Percentiles rank a stretch among this genome's conserved stretches.
Conservation (phyloP, 1,140 invertebrate genomes). For the Tetramorium parvispinum region DNA sequence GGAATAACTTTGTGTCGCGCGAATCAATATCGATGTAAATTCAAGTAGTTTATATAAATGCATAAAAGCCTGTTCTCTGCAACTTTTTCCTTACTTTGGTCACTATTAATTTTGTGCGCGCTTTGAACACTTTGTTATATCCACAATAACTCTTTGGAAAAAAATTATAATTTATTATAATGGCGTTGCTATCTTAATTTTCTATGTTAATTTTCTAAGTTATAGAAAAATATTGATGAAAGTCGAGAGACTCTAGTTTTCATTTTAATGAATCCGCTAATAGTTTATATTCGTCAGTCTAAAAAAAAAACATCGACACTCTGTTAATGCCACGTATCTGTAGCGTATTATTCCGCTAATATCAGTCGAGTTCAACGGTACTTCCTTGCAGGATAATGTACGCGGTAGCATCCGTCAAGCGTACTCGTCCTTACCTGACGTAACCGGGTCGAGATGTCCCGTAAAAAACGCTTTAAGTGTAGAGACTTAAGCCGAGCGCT, state of each 20-base stretch:
- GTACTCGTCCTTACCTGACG: slow-evolving; percentile 56
- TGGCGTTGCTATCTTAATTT: too few relatives aligned
- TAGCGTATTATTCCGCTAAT: slow-evolving; percentile 25
- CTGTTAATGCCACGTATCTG: slow-evolving; percentile 16
- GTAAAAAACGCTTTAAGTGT: slow-evolving; percentile 18
- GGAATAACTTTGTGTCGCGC: not conserved
- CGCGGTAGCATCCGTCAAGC: slow-evolving; percentile 59
- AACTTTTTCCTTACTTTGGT: not conserved
- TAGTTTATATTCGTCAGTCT: not conserved
- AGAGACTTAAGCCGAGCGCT: slow-evolving; percentile 15
- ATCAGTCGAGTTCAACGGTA: slow-evolving; percentile 60
- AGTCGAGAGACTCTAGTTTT: not conserved
- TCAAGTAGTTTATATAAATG: slow-evolving; percentile 26
- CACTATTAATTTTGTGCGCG: not conserved
- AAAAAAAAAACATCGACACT: slow-evolving; percentile 22
- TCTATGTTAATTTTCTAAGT: too few relatives aligned
- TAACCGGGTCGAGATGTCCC: slow-evolving; percentile 65
- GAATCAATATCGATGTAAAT: slow-evolving; percentile 8
- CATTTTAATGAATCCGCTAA: slow-evolving; percentile 17
- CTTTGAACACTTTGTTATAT: not conserved
- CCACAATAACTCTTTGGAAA: not conserved
- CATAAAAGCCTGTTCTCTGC: not conserved
- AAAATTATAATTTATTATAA: not conserved
- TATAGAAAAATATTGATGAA: not conserved
- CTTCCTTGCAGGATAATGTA: slow-evolving; percentile 35